Percentiles rank a stretch among this genome's conserved stretches.
phyloP scores from a whole-genome alignment of 2,888 invertebrate species.

The Xestia c-nigrum region DNA sequence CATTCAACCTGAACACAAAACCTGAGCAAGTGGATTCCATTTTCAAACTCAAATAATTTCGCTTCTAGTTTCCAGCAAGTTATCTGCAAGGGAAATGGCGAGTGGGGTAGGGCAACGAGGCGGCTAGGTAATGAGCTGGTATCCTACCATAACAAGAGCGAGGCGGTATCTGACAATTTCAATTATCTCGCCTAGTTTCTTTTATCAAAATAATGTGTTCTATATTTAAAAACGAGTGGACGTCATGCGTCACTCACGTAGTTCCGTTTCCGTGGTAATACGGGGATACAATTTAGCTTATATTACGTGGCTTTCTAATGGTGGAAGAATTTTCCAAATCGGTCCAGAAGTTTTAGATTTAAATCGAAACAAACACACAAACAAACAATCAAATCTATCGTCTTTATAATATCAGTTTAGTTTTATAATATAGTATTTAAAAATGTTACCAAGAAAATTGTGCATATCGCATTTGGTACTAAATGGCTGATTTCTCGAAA shows the following conservation, averaged over 20 bases:
- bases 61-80: constrained; percentile 7
- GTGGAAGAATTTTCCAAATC: too few species aligned
- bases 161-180: not conserved
- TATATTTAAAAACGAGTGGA: too few species aligned
- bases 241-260: too few species aligned
- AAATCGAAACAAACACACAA: too few species aligned
- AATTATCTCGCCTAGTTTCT: not conserved
- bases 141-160: not conserved
- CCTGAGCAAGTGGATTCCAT: not conserved
- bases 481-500: not conserved
- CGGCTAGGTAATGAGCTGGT: constrained; percentile 19
- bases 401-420: too few species aligned
- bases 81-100: constrained; percentile 28
- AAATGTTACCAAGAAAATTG: not conserved
- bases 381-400: too few species aligned
- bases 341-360: too few species aligned
- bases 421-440: too few species aligned
- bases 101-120: not conserved
- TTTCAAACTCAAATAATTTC: constrained; percentile 9
- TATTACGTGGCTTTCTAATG: too few species aligned
- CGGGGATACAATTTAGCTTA: too few species aligned
- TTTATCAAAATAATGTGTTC: not conserved
- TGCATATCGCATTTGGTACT: not conserved
- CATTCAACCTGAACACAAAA: not conserved
- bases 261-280: too few species aligned